phyloP scores from a whole-genome alignment of 2,888 invertebrate species.

The Stenolophus ochropezus region DNA sequence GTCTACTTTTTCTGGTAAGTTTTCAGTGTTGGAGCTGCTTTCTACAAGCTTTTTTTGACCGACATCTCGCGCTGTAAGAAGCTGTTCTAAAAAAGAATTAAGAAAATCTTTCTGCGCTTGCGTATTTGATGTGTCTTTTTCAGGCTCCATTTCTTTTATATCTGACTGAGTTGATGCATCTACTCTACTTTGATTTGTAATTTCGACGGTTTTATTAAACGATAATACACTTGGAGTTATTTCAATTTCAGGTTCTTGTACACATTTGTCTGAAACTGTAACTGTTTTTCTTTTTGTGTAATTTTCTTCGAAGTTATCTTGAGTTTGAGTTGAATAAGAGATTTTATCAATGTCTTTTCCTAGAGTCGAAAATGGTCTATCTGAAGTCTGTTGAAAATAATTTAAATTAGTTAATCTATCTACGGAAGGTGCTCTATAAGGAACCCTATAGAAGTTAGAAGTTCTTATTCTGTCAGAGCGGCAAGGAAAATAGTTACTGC shows the following conservation, averaged over 20 bases:
- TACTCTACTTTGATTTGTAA: slow-evolving; percentile 14
- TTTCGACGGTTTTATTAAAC: slow-evolving; percentile 29
- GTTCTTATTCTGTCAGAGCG: background rate
- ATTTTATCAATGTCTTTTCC: background rate
- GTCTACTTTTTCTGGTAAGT: slow-evolving; percentile 27
- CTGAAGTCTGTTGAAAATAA: background rate
- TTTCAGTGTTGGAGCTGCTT: slow-evolving; percentile 68
- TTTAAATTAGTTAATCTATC: background rate
- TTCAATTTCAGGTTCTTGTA: slow-evolving; percentile 57
- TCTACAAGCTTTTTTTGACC: slow-evolving; percentile 65
- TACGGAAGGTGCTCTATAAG: background rate
- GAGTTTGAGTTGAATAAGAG: background rate
- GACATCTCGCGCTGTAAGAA: slow-evolving; percentile 41
- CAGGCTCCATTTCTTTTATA: slow-evolving; percentile 30
- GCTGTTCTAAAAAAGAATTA: slow-evolving; percentile 66
- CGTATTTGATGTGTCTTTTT: background rate
- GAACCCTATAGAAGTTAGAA: background rate
- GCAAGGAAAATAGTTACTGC: background rate
- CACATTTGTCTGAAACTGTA: slow-evolving; percentile 51
- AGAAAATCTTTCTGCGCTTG: slow-evolving; percentile 57
- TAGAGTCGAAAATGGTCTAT: too few relatives aligned
- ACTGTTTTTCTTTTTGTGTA: background rate
- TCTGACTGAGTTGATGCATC: slow-evolving; percentile 55
- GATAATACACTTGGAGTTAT: slow-evolving; percentile 39
- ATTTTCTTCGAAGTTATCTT: background rate